Evolutionary conservation across 2,113 vertebrate genomes (phyloP).

Genomic region (Nothocercus nigrocapillus): DNA sequence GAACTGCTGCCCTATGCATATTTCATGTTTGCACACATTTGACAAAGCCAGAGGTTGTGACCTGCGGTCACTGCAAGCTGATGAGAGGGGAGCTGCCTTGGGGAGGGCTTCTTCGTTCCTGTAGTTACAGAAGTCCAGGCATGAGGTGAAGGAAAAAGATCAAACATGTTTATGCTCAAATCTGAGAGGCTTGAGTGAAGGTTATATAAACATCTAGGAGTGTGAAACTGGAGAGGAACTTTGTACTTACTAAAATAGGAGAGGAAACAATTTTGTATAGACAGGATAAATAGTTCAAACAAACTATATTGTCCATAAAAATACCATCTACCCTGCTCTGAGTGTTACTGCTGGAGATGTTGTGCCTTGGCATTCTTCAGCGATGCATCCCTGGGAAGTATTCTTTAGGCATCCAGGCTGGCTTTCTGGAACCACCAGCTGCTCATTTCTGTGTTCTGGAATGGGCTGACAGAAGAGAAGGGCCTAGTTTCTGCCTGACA

Average conservation of each 20-base stretch:
- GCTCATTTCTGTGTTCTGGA: neutral
- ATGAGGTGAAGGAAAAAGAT: slow-evolving; percentile 3
- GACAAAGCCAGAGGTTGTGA: slow-evolving; percentile 21
- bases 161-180: slow-evolving; percentile 28
- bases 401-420: neutral
- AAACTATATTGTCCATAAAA: neutral
- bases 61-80: neutral
- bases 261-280: neutral
- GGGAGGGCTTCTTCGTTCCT: neutral
- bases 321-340: neutral
- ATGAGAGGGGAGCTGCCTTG: neutral
- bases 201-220: neutral
- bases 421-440: neutral
- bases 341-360: neutral
- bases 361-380: neutral
- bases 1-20: neutral
- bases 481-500: neutral
- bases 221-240: neutral
- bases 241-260: slow-evolving; percentile 8
- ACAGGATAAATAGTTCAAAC: slow-evolving; percentile 8
- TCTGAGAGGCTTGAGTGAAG: neutral
- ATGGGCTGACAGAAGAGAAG: neutral
- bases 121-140: neutral
- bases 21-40: neutral
- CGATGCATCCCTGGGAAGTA: neutral